These are phyloP conservation scores for Odontocerum albicorne DNA, from an alignment of 2,888 invertebrate species.

Conservation along the genomic window DNA sequence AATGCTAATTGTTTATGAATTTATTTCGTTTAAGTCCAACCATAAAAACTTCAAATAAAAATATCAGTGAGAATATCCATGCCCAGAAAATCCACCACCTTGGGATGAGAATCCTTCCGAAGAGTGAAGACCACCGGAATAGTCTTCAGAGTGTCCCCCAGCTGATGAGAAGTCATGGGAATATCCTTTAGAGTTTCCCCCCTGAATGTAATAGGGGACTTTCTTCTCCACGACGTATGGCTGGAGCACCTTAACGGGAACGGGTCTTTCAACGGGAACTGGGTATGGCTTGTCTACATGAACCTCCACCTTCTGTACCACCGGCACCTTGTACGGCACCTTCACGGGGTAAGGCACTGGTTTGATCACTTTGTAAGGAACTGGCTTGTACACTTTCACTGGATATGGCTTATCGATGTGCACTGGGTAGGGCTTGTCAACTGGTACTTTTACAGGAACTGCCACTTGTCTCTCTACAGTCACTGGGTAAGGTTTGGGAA, in stretches of 20 bases:
- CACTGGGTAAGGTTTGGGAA: constrained; percentile 54
- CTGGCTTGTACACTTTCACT: constrained; percentile 27
- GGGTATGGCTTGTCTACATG: constrained; percentile 31
- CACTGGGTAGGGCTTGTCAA: constrained; percentile 38
- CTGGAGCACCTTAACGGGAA: constrained; percentile 25
- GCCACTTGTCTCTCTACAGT: constrained; percentile 51
- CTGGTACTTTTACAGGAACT: constrained; percentile 48
- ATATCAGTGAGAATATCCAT: too few species aligned
- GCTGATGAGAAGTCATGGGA: too few species aligned
- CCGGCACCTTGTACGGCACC: constrained; percentile 32
- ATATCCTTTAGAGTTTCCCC: too few species aligned
- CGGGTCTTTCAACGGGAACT: constrained; percentile 28
- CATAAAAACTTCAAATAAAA: too few species aligned
- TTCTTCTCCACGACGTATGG: constrained; percentile 33
- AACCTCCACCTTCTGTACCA: constrained; percentile 30
- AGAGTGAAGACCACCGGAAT: too few species aligned
- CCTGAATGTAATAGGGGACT: constrained; percentile 27
- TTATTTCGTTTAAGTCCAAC: too few species aligned
- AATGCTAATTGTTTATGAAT: too few species aligned
- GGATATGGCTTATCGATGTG: too few species aligned
- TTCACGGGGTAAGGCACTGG: constrained; percentile 34
- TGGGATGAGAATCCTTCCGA: too few species aligned
- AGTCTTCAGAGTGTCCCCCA: too few species aligned
- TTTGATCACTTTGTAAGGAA: constrained; percentile 28
- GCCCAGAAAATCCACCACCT: too few species aligned